Percentiles rank a stretch among this genome's conserved stretches.
phyloP scores from a whole-genome alignment of 2,888 invertebrate genomes.

The Drosophila nr. fundita region DNA sequence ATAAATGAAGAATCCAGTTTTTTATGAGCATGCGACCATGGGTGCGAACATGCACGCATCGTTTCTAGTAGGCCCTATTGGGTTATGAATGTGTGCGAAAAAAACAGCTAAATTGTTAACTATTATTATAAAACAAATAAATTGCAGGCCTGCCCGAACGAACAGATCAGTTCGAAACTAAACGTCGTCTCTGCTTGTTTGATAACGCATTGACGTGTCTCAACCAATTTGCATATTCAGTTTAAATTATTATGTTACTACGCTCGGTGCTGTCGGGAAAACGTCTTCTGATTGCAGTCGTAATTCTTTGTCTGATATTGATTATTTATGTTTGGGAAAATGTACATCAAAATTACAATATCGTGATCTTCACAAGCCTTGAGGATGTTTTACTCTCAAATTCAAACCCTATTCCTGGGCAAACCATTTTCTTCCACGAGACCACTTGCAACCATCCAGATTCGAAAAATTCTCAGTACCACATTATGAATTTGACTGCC shows the following conservation, averaged over 20 bases:
- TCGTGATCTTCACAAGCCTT: neutral
- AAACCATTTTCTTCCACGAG: slow-evolving; percentile 84
- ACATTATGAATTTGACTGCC: slow-evolving; percentile 70
- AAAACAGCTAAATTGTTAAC: too few species aligned
- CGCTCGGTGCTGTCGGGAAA: neutral
- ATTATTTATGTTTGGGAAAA: neutral
- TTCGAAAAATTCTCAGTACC: slow-evolving; percentile 9
- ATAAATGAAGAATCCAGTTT: too few species aligned
- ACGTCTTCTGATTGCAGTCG: neutral
- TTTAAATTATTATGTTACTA: neutral
- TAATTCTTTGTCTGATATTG: neutral
- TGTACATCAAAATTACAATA: neutral
- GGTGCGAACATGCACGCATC: too few species aligned
- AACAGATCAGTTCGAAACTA: neutral
- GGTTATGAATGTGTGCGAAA: too few species aligned
- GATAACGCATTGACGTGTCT: neutral
- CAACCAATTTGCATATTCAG: neutral
- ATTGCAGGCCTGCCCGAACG: neutral
- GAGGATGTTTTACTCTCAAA: slow-evolving; percentile 42
- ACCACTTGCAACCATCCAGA: slow-evolving; percentile 75
- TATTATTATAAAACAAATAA: neutral
- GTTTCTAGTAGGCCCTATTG: too few species aligned
- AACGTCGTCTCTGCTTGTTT: neutral
- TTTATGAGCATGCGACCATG: too few species aligned
- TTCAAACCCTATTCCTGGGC: slow-evolving; percentile 74